Conservation (phyloP, 1,140 invertebrate genomes). For the Pogonomyrmex barbatus region DNA sequence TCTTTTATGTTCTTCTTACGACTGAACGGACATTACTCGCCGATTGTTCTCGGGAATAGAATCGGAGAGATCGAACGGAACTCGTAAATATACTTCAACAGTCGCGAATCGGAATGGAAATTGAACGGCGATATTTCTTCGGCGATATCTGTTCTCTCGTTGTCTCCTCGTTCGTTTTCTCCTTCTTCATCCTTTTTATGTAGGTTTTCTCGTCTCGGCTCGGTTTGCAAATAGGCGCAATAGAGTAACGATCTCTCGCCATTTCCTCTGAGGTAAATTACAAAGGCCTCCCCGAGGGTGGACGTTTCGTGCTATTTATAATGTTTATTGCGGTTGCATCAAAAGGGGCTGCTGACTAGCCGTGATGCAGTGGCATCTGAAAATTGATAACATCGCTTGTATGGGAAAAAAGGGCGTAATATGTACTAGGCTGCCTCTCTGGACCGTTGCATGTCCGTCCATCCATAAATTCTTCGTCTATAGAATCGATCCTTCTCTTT, state of each 20-base stretch:
- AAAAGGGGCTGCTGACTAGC: conserved; percentile 47
- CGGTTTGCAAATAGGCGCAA: not conserved
- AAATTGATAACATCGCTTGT: conserved; percentile 54
- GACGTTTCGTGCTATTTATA: conserved; percentile 74
- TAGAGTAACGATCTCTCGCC: conserved; percentile 35
- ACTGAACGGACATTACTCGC: not conserved
- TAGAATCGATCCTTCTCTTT: conserved; percentile 10
- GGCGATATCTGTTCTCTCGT: not conserved
- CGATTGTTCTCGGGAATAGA: not conserved
- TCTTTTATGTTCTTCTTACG: not conserved
- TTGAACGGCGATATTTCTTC: not conserved
- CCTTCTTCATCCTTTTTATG: not conserved
- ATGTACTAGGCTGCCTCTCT: not conserved
- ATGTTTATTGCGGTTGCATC: conserved; percentile 68
- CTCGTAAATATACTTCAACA: not conserved
- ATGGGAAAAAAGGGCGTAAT: conserved; percentile 33
- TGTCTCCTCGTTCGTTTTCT: not conserved
- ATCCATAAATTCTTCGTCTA: conserved; percentile 25
- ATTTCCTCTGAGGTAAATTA: conserved; percentile 67
- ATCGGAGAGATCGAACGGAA: not conserved
- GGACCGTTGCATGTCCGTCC: conserved; percentile 17
- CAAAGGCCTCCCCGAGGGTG: conserved; percentile 70
- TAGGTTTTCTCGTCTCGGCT: not conserved
- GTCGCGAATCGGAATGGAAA: not conserved
- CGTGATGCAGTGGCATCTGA: conserved; percentile 39